These are phyloP conservation scores for Chrysoperla carnea DNA, from an alignment of 1,140 invertebrate genomes.

Conservation along the genomic window DNA sequence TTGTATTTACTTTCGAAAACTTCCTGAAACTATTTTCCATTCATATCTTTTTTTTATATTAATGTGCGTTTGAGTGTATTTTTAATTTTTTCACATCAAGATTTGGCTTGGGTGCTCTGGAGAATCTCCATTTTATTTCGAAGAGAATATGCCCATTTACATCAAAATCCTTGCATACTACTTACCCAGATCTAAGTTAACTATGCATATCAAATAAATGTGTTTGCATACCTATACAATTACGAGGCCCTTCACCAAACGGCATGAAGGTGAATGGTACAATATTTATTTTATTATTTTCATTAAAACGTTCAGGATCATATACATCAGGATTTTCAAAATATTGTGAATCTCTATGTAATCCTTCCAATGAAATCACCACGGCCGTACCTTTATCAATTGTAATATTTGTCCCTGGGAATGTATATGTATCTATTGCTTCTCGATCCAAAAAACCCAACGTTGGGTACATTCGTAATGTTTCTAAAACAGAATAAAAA, in stretches of 20 bases:
- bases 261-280: conserved; percentile 25
- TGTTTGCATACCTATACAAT: conserved; percentile 20
- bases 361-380: conserved; percentile 20
- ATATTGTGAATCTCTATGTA: background rate
- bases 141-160: too few species aligned
- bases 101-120: too few species aligned
- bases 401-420: conserved; percentile 8
- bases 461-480: conserved; percentile 31
- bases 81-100: too few species aligned
- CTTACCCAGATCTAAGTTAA: too few species aligned
- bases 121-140: too few species aligned
- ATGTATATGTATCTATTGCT: conserved; percentile 25
- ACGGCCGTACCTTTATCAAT: too few species aligned
- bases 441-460: conserved; percentile 23
- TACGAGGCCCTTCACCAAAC: conserved; percentile 31
- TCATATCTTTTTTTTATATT: too few species aligned
- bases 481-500: conserved; percentile 17
- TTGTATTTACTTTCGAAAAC: too few species aligned
- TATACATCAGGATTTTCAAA: conserved; percentile 30
- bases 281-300: conserved; percentile 15
- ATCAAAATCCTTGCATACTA: too few species aligned
- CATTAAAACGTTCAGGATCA: conserved; percentile 36
- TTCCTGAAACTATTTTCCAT: too few species aligned
- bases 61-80: too few species aligned
- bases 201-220: too few species aligned